Evolutionary conservation across 2,113 vertebrate species (phyloP), one percentile per base, ranked within the genome.

Genomic region (Sisor rabdophorus): DNA sequence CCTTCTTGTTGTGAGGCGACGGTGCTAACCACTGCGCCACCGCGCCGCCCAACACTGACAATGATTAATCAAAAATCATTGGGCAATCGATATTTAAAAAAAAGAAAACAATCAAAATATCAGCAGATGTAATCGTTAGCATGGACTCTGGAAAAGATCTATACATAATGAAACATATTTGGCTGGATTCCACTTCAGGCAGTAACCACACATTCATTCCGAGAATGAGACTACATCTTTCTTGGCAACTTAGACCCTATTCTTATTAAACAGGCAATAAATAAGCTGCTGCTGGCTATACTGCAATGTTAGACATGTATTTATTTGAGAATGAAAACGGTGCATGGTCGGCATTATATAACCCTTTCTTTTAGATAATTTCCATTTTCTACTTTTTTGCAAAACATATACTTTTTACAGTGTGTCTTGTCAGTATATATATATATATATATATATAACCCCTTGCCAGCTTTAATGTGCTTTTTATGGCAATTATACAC

Each of bases 21-120:
- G n/a, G n/a, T n/a, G n/a, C n/a, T n/a, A n/a, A n/a, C n/a, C n/a
- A n/a, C n/a, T n/a, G n/a, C n/a, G n/a, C n/a, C n/a, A n/a, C n/a
- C n/a, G n/a, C n/a, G n/a, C n/a, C n/a, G n/a, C 77, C 65, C 15
- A 58, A 47, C 52, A 77, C 63, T 68, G 68, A 76, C 71, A 83
- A 55, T 78, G 80, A 77, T 59, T 80, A 40, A 83, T 81, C 79
- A 83, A 79, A 65, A 72, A 47, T 48, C 61, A 80, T 68, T 81
- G 52, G 61, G 16, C 9, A 48, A 73, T 81, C 72, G 30, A 79
- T 80, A 74, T 44, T 44, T 7, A 44, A 44, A 10, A 17, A 67
- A 79, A 40, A 60, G 81, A 60, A 40, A 71, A 53, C 15, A 69
- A 58, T 47, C 58, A 76, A 73, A 81, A 79, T 50, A 54, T 69